Base-by-base conservation (phyloP, 2,113 vertebrate species). In the Galemys pyrenaicus region DNA sequence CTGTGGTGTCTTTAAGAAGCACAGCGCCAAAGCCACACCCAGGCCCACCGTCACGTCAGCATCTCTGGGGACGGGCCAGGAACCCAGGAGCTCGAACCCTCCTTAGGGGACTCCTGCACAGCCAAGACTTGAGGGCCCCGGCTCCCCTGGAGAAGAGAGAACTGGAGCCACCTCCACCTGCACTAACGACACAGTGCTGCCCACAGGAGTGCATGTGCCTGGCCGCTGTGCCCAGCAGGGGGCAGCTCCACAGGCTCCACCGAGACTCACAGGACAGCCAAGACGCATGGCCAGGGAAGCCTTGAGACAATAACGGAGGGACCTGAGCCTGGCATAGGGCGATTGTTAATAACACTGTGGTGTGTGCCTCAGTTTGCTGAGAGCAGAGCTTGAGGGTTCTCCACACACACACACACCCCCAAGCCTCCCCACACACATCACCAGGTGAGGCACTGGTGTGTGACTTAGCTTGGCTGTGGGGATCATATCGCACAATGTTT, bases 291-390 rank as follows among this genome's bases (percentile, higher is more conserved):
- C 41, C 46, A 64, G 19, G 26, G 60, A 75, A 75, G 26, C 87
- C 54, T 11, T 73, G 68, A 54, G 10, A 2, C 1, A 56, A 32
- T 20, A 62, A 51, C 4, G 56, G 37, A 16, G 5, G 3, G 58
- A 64, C 41, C 54, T n/a, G 35, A 60, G 19, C 24, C 16, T 24
- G 64, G 17, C 16, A 32, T 32, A 41, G 11, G 39, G 46, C 54
- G 10, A 5, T 0, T n/a, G 41, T 37, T 37, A 75, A 8, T 12
- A 41, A 20, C 26, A 9, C 39, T 0, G 26, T 13, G 11, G 0
- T 35, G 5, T 37, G 30, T 30, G 37, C 26, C 37, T 65, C 71
- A 37, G 37, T 37, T 37, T 88, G 71, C 71, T 64, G 41, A 32
- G 24, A 28, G n/a, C 28, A 37, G 24, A 39, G 30, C 71, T 65